Percentiles rank a stretch among this genome's conserved stretches.
Evolutionary conservation across 2,888 invertebrate species (phyloP).

Genomic region (Caenorhabditis uteleia): DNA sequence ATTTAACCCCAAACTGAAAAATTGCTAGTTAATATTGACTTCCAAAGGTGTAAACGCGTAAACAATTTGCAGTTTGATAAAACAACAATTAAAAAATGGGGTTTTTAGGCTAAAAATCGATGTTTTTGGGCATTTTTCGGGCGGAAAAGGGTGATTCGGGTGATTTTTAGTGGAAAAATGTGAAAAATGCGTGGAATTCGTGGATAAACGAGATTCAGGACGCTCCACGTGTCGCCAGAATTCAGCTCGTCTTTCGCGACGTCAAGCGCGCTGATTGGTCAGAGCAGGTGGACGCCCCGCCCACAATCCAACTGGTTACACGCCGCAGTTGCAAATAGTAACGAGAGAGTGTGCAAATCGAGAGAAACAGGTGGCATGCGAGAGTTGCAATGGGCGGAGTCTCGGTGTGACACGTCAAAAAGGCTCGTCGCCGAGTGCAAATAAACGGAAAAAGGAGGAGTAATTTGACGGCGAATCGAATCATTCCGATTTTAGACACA

Average conservation of each 20-base stretch:
- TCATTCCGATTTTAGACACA: constrained; percentile 4
- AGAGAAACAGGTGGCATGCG: constrained; percentile 22
- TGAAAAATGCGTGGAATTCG: too few species aligned
- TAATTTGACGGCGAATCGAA: constrained; percentile 15
- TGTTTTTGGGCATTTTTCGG: too few species aligned
- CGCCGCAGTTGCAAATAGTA: constrained; percentile 34
- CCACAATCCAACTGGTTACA: constrained; percentile 22
- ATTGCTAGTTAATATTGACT: too few species aligned
- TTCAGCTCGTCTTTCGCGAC: constrained; percentile 1
- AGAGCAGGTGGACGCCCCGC: constrained; percentile 12
- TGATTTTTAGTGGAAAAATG: too few species aligned
- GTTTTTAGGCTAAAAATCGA: too few species aligned
- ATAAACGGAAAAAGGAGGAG: constrained; percentile 17
- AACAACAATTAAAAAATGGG: too few species aligned
- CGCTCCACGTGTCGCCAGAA: constrained; percentile 24
- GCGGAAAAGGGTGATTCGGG: too few species aligned
- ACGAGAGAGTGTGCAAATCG: constrained; percentile 1
- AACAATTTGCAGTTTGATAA: too few species aligned
- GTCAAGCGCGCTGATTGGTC: constrained; percentile 4
- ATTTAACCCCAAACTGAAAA: too few species aligned
- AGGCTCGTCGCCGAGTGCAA: constrained; percentile 8
- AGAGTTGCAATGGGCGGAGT: constrained; percentile 31
- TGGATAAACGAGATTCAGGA: constrained; percentile 22
- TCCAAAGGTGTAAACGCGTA: too few species aligned
- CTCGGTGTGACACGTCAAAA: constrained; percentile 27